phyloP scores from a whole-genome alignment of 2,797 vertebrate genomes.

The Eleutherodactylus coqui region DNA sequence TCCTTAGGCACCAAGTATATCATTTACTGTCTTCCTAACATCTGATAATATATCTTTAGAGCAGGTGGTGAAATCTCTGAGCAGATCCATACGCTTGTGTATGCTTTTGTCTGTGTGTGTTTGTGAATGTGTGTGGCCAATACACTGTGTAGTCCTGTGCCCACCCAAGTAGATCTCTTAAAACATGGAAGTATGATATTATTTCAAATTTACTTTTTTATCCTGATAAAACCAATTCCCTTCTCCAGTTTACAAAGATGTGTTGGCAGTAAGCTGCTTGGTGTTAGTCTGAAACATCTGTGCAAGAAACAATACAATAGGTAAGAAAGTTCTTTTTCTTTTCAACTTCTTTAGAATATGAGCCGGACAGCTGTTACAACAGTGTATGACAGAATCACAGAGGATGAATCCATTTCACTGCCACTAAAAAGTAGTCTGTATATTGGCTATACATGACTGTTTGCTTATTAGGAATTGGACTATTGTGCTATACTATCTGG shows the following conservation, averaged over 20 bases:
- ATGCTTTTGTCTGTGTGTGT: slow-evolving; percentile 75
- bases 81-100: slow-evolving; percentile 71
- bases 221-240: slow-evolving; percentile 66
- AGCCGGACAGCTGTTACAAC: slow-evolving; percentile 13
- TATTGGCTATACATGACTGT: not conserved
- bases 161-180: slow-evolving; percentile 73
- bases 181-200: slow-evolving; percentile 72
- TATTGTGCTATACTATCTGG: not conserved
- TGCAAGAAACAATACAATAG: not conserved
- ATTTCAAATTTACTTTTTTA: slow-evolving; percentile 68
- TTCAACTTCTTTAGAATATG: not conserved
- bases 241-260: slow-evolving; percentile 42
- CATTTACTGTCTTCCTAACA: slow-evolving; percentile 74
- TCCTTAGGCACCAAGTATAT: slow-evolving; percentile 75
- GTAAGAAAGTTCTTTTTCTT: too few species aligned
- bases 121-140: slow-evolving; percentile 84
- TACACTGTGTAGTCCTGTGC: slow-evolving; percentile 74
- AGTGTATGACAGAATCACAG: not conserved
- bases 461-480: not conserved
- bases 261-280: not conserved
- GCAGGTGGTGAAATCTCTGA: slow-evolving; percentile 75
- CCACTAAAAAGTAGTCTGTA: not conserved
- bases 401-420: not conserved
- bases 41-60: slow-evolving; percentile 75
- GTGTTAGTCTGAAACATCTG: slow-evolving; percentile 17